Percentiles rank a stretch among this genome's conserved stretches.
These are phyloP conservation scores for Hydrozoanthus tunicans DNA, from an alignment of 64 coral and sea anemone genomes.

Conservation along the genomic window DNA sequence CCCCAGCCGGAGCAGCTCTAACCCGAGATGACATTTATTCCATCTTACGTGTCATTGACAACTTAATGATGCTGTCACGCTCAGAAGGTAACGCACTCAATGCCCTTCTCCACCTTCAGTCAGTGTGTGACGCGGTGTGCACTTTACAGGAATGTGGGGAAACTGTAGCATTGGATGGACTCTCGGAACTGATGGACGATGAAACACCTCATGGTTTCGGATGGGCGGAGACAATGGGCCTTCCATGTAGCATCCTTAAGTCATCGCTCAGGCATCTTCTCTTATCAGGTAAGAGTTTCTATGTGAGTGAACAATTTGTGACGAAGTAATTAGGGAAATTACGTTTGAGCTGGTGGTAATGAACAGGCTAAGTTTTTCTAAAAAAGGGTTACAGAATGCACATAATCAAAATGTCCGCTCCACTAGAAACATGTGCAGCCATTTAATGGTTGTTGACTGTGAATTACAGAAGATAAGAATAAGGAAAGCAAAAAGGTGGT, in stretches of 20 bases:
- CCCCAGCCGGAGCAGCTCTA: slow-evolving; percentile 74
- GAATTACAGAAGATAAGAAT: too few relatives aligned
- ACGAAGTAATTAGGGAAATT: too few relatives aligned
- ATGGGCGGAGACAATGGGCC: slow-evolving; percentile 78
- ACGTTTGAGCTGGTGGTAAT: too few relatives aligned
- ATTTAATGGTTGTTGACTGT: too few relatives aligned
- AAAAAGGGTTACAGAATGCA: too few relatives aligned
- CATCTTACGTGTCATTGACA: slow-evolving; percentile 76
- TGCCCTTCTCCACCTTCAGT: slow-evolving; percentile 72
- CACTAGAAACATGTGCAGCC: too few relatives aligned
- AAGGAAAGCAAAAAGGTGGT: too few relatives aligned
- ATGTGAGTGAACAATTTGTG: background rate
- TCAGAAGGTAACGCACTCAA: slow-evolving; percentile 60
- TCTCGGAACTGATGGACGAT: slow-evolving; percentile 61
- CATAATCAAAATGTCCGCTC: too few relatives aligned
- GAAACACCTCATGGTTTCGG: slow-evolving; percentile 74
- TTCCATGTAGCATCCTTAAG: slow-evolving; percentile 62
- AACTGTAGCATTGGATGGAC: slow-evolving; percentile 63
- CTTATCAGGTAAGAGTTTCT: slow-evolving; percentile 3
- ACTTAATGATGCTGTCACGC: slow-evolving; percentile 61
- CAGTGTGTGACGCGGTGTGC: slow-evolving; percentile 80
- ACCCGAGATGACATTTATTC: slow-evolving; percentile 81
- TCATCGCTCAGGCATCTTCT: slow-evolving; percentile 48
- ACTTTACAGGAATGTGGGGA: slow-evolving; percentile 81
- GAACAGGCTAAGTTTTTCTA: too few relatives aligned